Evolutionary conservation across 2,113 vertebrate genomes (phyloP).

Genomic region (Otus sunia): DNA sequence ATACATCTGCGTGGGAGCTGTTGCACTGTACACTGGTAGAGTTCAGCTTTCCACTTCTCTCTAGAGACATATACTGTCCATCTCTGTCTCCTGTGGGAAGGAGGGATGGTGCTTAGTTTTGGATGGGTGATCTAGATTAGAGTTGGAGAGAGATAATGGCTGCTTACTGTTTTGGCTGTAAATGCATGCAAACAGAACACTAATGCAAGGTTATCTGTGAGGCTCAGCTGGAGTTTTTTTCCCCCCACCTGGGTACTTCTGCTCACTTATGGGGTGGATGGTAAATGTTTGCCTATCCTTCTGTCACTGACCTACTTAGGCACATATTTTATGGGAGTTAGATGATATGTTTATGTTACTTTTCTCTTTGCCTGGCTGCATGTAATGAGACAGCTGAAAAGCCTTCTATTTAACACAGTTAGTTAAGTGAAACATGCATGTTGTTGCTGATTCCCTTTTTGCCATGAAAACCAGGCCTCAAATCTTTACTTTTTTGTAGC

Average conservation of each 20-base stretch:
- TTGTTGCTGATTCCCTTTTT: not conserved
- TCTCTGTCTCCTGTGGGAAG: not conserved
- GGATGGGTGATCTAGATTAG: not conserved
- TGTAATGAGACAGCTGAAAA: not conserved
- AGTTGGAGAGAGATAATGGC: not conserved
- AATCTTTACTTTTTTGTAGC: not conserved
- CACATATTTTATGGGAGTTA: not conserved
- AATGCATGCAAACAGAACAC: not conserved
- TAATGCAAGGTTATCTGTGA: not conserved
- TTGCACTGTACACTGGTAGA: slow-evolving; percentile 90
- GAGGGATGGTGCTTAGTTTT: not conserved
- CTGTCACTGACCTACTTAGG: not conserved
- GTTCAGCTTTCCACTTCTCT: not conserved
- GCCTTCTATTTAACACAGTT: not conserved
- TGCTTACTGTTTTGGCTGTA: not conserved
- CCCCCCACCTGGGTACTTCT: not conserved
- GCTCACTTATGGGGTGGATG: not conserved
- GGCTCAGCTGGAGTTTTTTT: not conserved
- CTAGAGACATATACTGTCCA: not conserved
- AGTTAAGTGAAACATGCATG: not conserved
- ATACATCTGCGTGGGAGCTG: slow-evolving; percentile 83
- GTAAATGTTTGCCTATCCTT: not conserved
- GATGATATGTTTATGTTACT: not conserved
- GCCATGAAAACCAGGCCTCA: not conserved
- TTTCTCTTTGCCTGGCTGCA: not conserved